phyloP scores from a whole-genome alignment of 2,888 invertebrate species.

The Amiota mariae region DNA sequence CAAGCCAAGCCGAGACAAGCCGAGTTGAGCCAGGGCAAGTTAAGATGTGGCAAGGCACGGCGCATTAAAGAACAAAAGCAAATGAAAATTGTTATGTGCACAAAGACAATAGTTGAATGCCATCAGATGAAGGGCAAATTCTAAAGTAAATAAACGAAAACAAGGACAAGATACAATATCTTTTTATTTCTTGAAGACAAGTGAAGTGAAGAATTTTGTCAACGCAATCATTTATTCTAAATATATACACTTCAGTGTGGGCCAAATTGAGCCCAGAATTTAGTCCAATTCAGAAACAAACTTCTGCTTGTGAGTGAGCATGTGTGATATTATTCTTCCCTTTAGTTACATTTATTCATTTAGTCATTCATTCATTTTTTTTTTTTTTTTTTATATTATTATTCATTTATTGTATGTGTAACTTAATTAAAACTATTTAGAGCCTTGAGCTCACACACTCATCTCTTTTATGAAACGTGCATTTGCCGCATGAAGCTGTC shows the following conservation, averaged over 20 bases:
- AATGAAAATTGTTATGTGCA: conserved; percentile 56
- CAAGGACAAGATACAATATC: too few species aligned
- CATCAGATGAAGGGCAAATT: background rate
- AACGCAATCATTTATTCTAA: too few species aligned
- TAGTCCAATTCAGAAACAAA: too few species aligned
- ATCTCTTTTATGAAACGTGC: background rate
- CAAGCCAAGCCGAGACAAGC: conserved; percentile 35
- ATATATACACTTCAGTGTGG: too few species aligned
- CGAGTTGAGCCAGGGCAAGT: background rate
- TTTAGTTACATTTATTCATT: too few species aligned
- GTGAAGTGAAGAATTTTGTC: too few species aligned
- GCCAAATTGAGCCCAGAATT: too few species aligned
- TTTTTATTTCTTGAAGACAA: too few species aligned
- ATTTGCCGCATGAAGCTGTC: conserved; percentile 54
- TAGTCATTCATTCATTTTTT: too few species aligned
- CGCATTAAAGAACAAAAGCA: conserved; percentile 41
- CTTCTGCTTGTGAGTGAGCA: too few species aligned
- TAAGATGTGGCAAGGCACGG: conserved; percentile 28
- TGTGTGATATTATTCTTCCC: too few species aligned
- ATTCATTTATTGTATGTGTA: background rate
- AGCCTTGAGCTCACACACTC: background rate
- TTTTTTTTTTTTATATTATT: background rate
- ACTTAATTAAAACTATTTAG: conserved; percentile 19
- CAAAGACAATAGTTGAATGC: conserved; percentile 53
- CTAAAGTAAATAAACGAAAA: background rate